Percentiles rank a stretch among this genome's conserved stretches.
These are phyloP conservation scores for Orchestia grillus DNA, from an alignment of 1,140 invertebrate species.

Conservation along the genomic window DNA sequence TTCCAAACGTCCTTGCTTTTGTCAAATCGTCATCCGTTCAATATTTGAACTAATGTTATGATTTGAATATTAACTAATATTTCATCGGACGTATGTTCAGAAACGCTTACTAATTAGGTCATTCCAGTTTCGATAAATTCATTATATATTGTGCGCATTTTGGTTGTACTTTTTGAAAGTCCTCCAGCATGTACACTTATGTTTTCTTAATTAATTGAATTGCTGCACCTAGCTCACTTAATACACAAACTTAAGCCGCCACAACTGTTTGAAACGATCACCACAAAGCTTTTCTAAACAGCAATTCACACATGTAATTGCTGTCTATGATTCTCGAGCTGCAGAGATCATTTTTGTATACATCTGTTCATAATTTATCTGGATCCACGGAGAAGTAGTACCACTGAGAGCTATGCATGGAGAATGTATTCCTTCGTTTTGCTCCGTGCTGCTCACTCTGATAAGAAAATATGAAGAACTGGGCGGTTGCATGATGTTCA, in stretches of 20 bases:
- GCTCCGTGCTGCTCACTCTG: neutral
- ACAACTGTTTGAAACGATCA: neutral
- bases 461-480: neutral
- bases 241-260: neutral
- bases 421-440: neutral
- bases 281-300: neutral
- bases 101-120: neutral
- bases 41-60: too few relatives aligned
- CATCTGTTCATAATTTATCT: neutral
- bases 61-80: too few relatives aligned
- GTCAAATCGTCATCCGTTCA: too few relatives aligned
- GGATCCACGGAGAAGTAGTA: neutral
- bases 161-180: too few relatives aligned
- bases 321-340: neutral
- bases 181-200: too few relatives aligned
- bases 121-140: neutral
- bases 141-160: neutral
- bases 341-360: neutral
- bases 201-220: too few relatives aligned
- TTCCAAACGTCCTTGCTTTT: too few relatives aligned
- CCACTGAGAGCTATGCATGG: neutral
- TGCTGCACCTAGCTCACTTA: neutral
- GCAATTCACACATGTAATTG: neutral
- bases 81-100: neutral
- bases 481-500: neutral